phyloP scores from a whole-genome alignment of 2,888 invertebrate genomes.

The Nomada fucata region DNA sequence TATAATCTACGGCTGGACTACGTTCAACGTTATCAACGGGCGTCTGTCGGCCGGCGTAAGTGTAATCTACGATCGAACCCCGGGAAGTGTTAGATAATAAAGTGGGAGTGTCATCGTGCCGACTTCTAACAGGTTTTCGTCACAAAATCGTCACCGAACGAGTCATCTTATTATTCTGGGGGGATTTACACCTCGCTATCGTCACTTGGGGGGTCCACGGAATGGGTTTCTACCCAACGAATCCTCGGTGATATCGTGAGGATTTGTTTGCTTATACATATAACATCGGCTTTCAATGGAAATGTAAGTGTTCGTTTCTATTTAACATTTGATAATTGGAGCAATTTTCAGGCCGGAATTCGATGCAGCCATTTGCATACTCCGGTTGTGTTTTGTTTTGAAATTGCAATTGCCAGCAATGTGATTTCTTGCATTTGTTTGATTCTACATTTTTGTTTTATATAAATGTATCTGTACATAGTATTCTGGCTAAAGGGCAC shows the following conservation, averaged over 20 bases:
- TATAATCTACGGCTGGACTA: slow-evolving; percentile 37
- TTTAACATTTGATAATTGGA: too few relatives aligned
- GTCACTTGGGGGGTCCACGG: slow-evolving; percentile 7
- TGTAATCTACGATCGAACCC: slow-evolving; percentile 39
- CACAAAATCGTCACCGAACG: slow-evolving; percentile 43
- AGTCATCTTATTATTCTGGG: slow-evolving; percentile 23
- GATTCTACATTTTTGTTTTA: too few relatives aligned
- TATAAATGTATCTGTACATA: too few relatives aligned
- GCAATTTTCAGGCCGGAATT: too few relatives aligned
- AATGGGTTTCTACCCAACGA: background rate
- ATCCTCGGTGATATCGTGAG: slow-evolving; percentile 11
- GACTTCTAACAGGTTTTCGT: slow-evolving; percentile 22
- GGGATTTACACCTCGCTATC: slow-evolving; percentile 25
- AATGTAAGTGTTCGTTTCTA: too few relatives aligned
- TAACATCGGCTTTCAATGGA: too few relatives aligned
- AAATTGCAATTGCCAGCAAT: too few relatives aligned
- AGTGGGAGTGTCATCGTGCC: slow-evolving; percentile 35
- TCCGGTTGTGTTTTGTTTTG: too few relatives aligned
- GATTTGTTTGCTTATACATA: slow-evolving; percentile 16
- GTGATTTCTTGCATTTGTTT: too few relatives aligned
- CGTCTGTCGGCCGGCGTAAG: slow-evolving; percentile 8
- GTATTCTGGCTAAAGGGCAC: too few relatives aligned
- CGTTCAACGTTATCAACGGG: slow-evolving; percentile 29
- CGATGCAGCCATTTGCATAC: too few relatives aligned
- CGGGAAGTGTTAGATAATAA: slow-evolving; percentile 36